Conservation (phyloP, 2,888 invertebrate genomes). For the Drepanosiphum platanoidis region DNA sequence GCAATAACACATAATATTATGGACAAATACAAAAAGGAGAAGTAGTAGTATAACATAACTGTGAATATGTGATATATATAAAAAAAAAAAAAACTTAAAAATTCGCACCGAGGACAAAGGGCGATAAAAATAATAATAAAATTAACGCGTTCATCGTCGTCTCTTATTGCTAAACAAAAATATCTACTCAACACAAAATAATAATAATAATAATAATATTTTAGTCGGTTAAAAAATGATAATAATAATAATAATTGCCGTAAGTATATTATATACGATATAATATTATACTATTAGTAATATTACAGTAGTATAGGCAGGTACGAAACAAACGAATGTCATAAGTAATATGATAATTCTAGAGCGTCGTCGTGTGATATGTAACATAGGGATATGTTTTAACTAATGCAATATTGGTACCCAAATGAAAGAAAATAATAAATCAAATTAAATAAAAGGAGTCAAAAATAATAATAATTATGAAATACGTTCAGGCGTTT, state of each 20-base stretch:
- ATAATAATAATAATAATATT: neutral
- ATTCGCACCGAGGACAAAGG: constrained; percentile 57
- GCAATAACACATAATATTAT: constrained; percentile 33
- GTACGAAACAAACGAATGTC: constrained; percentile 58
- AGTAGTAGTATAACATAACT: constrained; percentile 20
- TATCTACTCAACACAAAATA: constrained; percentile 40
- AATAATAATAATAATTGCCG: neutral
- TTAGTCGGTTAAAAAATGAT: neutral
- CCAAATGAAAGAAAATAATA: constrained; percentile 33
- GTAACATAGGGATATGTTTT: constrained; percentile 61
- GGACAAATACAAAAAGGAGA: constrained; percentile 1
- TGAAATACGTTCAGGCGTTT: neutral
- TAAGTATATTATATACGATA: constrained; percentile 10
- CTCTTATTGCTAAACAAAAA: constrained; percentile 27
- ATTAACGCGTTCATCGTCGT: constrained; percentile 1
- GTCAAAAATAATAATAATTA: constrained; percentile 31
- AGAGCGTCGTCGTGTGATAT: constrained; percentile 61
- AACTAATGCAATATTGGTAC: constrained; percentile 58
- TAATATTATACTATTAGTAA: constrained; percentile 22
- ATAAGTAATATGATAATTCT: constrained; percentile 43
- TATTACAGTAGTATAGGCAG: constrained; percentile 21
- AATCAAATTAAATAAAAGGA: constrained; percentile 15
- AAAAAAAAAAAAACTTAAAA: constrained; percentile 57
- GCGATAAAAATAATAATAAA: constrained; percentile 54
- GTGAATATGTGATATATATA: neutral